Conservation (phyloP, 2,113 vertebrate genomes). For the Tragelaphus buxtoni region DNA sequence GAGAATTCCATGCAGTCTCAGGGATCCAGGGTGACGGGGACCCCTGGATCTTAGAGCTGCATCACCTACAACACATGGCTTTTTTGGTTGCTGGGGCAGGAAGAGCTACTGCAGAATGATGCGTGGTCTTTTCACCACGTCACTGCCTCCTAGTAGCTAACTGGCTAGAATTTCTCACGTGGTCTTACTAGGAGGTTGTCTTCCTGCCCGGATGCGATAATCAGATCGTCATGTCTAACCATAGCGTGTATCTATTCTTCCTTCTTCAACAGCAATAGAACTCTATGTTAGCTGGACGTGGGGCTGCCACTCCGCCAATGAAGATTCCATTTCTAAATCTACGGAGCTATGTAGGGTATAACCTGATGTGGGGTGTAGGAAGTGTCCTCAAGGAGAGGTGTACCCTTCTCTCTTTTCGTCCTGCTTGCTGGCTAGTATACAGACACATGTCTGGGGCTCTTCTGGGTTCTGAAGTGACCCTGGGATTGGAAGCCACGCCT, state of each 20-base stretch:
- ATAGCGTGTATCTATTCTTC: neutral
- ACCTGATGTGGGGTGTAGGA: neutral
- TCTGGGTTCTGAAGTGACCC: neutral
- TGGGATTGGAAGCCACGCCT: neutral
- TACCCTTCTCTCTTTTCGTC: neutral
- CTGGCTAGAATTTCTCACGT: neutral
- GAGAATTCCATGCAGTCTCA: neutral
- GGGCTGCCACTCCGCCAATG: neutral
- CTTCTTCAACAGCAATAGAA: neutral
- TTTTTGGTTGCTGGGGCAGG: neutral
- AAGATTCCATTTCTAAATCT: neutral
- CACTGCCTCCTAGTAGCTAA: neutral
- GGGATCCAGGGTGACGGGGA: neutral
- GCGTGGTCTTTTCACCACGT: fast-evolving
- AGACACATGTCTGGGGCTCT: neutral
- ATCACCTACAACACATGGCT: neutral
- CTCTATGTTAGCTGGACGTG: neutral
- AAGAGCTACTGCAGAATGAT: neutral
- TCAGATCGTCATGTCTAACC: fast-evolving
- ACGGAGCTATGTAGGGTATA: neutral
- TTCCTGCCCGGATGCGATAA: neutral
- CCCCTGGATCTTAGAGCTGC: neutral
- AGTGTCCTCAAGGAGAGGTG: neutral
- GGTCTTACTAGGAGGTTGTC: neutral
- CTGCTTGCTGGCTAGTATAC: neutral